A percentile compares a stretch with the other conserved stretches of the same genome.
Conservation (phyloP, 2,888 invertebrate species). For the Pelosia muscerda region DNA sequence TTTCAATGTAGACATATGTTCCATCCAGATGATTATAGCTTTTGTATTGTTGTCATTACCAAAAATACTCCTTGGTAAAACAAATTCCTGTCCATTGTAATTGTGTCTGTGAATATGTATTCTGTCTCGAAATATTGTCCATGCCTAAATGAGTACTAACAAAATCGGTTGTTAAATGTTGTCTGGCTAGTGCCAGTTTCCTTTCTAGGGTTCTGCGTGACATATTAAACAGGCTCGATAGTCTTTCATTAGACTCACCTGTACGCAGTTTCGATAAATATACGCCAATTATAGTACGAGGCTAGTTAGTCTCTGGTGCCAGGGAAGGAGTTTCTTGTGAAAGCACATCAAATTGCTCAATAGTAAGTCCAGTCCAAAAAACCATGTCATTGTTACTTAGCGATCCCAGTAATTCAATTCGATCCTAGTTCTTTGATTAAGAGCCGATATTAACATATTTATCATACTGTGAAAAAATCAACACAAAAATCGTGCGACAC, state of each 20-base stretch:
- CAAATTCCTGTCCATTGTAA: neutral
- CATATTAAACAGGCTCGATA: neutral
- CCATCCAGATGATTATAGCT: conserved; percentile 6
- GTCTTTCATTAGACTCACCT: conserved; percentile 5
- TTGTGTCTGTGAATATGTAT: too few species aligned
- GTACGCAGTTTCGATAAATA: conserved; percentile 6
- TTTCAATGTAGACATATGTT: conserved; percentile 9
- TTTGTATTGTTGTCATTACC: neutral
- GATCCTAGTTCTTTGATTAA: too few species aligned
- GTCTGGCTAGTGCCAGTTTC: neutral
- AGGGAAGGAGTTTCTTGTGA: neutral
- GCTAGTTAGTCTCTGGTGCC: neutral
- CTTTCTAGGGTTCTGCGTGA: too few species aligned
- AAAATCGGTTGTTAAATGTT: neutral
- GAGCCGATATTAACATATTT: too few species aligned
- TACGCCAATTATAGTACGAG: neutral
- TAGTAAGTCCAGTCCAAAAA: conserved; percentile 1
- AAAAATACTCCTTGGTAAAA: neutral
- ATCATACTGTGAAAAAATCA: too few species aligned
- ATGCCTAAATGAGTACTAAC: conserved; percentile 4
- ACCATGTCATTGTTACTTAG: too few species aligned
- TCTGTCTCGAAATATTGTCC: neutral
- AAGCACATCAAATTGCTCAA: conserved; percentile 4
- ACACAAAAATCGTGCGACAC: too few species aligned
- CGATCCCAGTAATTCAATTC: too few species aligned